Percentiles rank a stretch among this genome's conserved stretches.
These are phyloP conservation scores for Bombus breviceps DNA, from an alignment of 1,140 invertebrate species.

Conservation along the genomic window DNA sequence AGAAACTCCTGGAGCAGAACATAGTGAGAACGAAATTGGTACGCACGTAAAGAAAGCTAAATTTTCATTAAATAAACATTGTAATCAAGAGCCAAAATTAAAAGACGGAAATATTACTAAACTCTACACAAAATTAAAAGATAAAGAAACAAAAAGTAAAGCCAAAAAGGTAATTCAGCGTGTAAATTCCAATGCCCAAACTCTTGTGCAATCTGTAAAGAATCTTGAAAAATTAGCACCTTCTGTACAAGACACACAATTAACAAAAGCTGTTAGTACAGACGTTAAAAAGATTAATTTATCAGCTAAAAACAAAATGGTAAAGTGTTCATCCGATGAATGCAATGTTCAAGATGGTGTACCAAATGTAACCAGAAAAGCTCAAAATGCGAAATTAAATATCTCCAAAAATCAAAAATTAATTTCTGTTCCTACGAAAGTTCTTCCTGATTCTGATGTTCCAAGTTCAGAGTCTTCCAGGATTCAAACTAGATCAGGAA, in stretches of 20 bases:
- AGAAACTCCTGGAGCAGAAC: constrained; percentile 65
- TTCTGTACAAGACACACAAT: constrained; percentile 63
- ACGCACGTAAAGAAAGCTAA: constrained; percentile 75
- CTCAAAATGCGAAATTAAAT: constrained; percentile 55
- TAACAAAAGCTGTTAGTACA: constrained; percentile 58
- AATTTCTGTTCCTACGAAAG: constrained; percentile 74
- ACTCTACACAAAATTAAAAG: constrained; percentile 59
- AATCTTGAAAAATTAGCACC: constrained; percentile 38
- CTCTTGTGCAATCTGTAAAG: constrained; percentile 40
- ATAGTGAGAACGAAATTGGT: constrained; percentile 73
- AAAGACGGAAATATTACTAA: constrained; percentile 67
- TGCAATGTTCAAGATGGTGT: constrained; percentile 50
- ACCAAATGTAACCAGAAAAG: constrained; percentile 42
- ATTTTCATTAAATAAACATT: constrained; percentile 64
- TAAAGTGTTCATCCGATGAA: constrained; percentile 43
- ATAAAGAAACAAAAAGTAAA: constrained; percentile 61
- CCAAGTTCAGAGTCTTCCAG: constrained; percentile 80
- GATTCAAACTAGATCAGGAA: constrained; percentile 79
- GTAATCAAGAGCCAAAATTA: constrained; percentile 75
- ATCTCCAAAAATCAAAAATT: constrained; percentile 66
- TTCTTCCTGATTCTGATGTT: constrained; percentile 78
- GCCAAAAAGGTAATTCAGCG: constrained; percentile 55
- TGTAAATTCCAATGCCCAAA: constrained; percentile 47
- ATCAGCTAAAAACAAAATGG: constrained; percentile 58
- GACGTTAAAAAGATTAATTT: constrained; percentile 54